A percentile compares a stretch with the other conserved stretches of the same genome.
Evolutionary conservation across 1,140 invertebrate species (phyloP).

Genomic region (Scaptomyza montana): DNA sequence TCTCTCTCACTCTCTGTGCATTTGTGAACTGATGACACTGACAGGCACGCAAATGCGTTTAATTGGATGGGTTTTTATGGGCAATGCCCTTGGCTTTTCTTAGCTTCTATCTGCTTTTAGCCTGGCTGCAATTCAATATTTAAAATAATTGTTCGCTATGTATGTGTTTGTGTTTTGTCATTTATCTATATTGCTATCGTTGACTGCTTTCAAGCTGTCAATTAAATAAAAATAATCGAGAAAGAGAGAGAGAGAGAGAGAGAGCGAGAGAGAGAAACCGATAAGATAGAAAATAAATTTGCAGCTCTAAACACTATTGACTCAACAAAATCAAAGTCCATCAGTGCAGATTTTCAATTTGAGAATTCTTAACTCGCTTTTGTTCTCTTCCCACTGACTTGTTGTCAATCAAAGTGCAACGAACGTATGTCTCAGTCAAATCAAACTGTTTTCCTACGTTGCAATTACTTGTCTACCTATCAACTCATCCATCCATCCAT

Average conservation of each 20-base stretch:
- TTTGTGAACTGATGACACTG: constrained; percentile 60
- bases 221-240: constrained; percentile 38
- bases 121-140: constrained; percentile 15
- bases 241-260: constrained; percentile 15
- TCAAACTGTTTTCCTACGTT: constrained; percentile 37
- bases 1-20: constrained; percentile 18
- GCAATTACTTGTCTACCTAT: constrained; percentile 45
- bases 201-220: constrained; percentile 29
- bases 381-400: background rate
- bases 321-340: background rate
- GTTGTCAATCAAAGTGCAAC: constrained; percentile 30
- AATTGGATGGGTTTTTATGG: constrained; percentile 55
- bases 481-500: constrained; percentile 8
- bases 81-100: constrained; percentile 5
- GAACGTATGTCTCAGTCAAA: constrained; percentile 19
- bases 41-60: constrained; percentile 78
- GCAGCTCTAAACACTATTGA: background rate
- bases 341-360: background rate
- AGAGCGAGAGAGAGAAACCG: background rate
- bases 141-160: constrained; percentile 41
- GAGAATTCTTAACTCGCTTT: background rate
- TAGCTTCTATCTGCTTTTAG: constrained; percentile 1
- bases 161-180: constrained; percentile 11
- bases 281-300: constrained; percentile 12
- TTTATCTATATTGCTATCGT: constrained; percentile 39